Evolutionary conservation across 2,113 vertebrate genomes (phyloP).

Genomic region (Cepphus grylle): DNA sequence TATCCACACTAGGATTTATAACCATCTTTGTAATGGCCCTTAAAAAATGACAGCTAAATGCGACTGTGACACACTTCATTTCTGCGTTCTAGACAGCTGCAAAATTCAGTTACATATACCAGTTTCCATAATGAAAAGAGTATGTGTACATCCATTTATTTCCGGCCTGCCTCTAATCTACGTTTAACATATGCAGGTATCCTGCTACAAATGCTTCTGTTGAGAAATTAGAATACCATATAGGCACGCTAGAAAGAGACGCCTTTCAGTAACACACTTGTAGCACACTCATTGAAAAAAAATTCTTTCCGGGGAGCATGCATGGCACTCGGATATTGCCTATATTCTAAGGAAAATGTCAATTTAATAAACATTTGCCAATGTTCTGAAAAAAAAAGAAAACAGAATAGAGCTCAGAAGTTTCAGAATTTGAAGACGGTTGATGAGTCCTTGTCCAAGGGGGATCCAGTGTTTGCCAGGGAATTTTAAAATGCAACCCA

Average conservation of each 20-base stretch:
- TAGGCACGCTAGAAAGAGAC: background rate
- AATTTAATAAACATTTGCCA: background rate
- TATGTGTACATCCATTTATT: background rate
- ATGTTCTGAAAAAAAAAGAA: background rate
- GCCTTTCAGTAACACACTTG: background rate
- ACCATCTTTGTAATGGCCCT: background rate
- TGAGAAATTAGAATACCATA: background rate
- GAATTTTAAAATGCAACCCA: background rate
- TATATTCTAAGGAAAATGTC: background rate
- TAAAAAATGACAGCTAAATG: background rate
- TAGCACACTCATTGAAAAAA: background rate
- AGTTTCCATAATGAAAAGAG: background rate
- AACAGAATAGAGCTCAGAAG: background rate
- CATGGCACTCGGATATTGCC: background rate
- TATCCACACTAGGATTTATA: background rate
- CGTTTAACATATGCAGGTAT: background rate
- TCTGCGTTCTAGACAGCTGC: background rate
- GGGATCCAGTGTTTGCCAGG: background rate
- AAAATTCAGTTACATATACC: background rate
- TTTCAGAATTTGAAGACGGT: background rate
- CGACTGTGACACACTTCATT: background rate
- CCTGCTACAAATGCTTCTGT: background rate
- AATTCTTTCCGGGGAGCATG: background rate
- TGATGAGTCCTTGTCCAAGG: accelerated
- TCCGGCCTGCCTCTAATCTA: background rate